Percentiles rank a stretch among this genome's conserved stretches.
Evolutionary conservation across 2,113 vertebrate genomes (phyloP).

Genomic region (Cygnus buccinator): DNA sequence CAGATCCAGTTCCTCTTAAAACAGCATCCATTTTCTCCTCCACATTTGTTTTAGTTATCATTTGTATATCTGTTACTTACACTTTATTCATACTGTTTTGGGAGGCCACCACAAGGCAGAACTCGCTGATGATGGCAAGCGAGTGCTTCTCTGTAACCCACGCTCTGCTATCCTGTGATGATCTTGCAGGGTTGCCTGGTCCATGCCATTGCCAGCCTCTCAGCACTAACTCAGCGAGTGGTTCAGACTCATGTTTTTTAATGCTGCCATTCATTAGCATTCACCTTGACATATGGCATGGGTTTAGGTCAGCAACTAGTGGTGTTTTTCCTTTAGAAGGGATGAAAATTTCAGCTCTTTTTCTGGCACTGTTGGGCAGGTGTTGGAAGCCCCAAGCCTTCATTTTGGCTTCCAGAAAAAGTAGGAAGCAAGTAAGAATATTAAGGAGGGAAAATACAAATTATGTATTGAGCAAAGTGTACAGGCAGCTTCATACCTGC

Average conservation of each 20-base stretch:
- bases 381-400: background rate
- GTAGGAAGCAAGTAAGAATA: background rate
- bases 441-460: background rate
- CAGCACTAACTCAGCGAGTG: background rate
- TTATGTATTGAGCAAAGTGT: background rate
- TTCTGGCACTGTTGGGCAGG: background rate
- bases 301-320: background rate
- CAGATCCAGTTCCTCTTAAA: background rate
- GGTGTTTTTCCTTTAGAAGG: background rate
- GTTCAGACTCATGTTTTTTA: background rate
- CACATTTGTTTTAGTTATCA: background rate
- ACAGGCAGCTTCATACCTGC: background rate
- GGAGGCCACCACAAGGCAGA: background rate
- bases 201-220: background rate
- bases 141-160: background rate
- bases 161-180: background rate
- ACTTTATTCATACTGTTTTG: background rate
- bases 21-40: background rate
- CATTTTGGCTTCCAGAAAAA: background rate
- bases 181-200: background rate
- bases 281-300: accelerated
- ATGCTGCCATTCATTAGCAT: background rate
- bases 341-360: background rate
- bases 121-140: background rate
- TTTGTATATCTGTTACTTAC: background rate